Evolutionary conservation across 2,888 invertebrate genomes (phyloP).

Genomic region (Peribatodes rhomboidaria): DNA sequence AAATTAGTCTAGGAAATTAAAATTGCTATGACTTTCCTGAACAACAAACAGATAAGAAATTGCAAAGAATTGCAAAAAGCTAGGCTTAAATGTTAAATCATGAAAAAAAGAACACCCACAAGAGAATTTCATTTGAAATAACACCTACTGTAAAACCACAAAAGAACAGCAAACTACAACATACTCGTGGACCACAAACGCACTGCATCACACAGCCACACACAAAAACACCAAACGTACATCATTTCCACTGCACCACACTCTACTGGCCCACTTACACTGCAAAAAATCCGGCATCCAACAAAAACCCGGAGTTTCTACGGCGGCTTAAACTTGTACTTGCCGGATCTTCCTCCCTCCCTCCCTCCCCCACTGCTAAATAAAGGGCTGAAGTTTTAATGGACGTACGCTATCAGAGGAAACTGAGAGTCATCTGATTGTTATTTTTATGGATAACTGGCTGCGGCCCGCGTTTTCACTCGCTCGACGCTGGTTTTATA

Average conservation of each 20-base stretch:
- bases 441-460: conserved; percentile 43
- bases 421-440: conserved; percentile 54
- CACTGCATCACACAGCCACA: conserved; percentile 9
- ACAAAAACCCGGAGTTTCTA: conserved; percentile 58
- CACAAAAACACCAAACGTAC: conserved; percentile 13
- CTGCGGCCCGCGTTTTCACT: neutral
- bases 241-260: conserved; percentile 21
- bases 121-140: too few relatives aligned
- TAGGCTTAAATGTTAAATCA: too few relatives aligned
- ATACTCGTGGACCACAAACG: neutral
- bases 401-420: conserved; percentile 53
- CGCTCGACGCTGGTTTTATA: too few relatives aligned
- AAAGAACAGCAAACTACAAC: neutral
- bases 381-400: conserved; percentile 63
- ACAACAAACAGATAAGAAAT: too few relatives aligned
- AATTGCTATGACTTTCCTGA: too few relatives aligned
- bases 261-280: conserved; percentile 45
- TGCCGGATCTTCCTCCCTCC: conserved; percentile 51
- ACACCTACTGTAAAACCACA: neutral
- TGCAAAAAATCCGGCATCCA: conserved; percentile 55
- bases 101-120: too few relatives aligned
- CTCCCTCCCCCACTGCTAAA: conserved; percentile 52
- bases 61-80: too few relatives aligned
- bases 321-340: conserved; percentile 59
- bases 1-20: too few relatives aligned